phyloP scores from a whole-genome alignment of 2,113 vertebrate species.

The Tiliqua scincoides region DNA sequence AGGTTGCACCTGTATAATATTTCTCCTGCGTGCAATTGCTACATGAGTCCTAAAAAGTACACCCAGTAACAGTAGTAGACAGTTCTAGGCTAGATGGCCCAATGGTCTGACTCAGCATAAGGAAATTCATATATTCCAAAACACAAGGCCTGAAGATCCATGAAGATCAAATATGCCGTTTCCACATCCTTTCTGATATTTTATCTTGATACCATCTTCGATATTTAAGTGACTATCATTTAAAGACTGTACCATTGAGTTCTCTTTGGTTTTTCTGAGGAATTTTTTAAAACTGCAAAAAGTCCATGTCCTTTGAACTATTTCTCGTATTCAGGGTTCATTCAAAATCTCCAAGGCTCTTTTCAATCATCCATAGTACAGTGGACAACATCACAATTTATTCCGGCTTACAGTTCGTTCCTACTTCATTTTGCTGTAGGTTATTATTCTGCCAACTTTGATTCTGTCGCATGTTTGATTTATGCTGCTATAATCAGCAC shows the following conservation, averaged over 20 bases:
- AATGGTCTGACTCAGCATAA: neutral
- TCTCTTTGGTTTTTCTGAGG: neutral
- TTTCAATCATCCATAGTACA: neutral
- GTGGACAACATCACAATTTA: conserved; percentile 28
- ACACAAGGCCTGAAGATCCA: conserved; percentile 9
- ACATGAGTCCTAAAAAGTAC: too few species aligned
- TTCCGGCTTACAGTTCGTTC: neutral
- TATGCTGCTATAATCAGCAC: conserved; percentile 5
- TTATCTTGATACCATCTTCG: conserved; percentile 10
- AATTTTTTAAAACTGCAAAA: neutral
- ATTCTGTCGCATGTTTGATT: neutral
- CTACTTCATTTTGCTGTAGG: conserved; percentile 25
- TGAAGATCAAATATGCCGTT: conserved; percentile 21
- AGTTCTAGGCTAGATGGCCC: neutral
- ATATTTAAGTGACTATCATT: neutral
- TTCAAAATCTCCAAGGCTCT: neutral
- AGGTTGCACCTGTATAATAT: too few species aligned
- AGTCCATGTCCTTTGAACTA: conserved; percentile 15
- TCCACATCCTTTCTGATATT: neutral
- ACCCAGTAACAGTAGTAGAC: too few species aligned
- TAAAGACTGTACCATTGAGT: neutral
- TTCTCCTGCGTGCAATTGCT: too few species aligned
- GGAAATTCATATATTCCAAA: neutral
- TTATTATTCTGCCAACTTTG: conserved; percentile 16
- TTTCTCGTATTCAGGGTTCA: conserved; percentile 12